A percentile compares a stretch with the other conserved stretches of the same genome.
Conservation (phyloP, 2,113 vertebrate species). For the Daphoenositta chrysoptera region DNA sequence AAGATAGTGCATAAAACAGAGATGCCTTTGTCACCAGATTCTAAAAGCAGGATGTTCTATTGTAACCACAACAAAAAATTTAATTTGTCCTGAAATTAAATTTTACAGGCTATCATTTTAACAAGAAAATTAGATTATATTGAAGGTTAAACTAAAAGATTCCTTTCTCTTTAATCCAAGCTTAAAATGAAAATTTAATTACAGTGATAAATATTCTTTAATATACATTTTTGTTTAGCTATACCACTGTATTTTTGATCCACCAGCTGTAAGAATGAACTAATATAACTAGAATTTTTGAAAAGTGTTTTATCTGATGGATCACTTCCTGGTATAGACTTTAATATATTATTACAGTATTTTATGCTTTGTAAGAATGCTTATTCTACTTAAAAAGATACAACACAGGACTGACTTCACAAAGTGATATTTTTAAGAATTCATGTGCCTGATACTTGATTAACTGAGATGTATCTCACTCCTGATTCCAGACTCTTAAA, state of each 20-base stretch:
- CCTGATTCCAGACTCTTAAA: not conserved
- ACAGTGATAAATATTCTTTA: not conserved
- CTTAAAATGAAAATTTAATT: constrained; percentile 36
- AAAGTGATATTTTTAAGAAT: not conserved
- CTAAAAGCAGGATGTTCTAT: not conserved
- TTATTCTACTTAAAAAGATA: not conserved
- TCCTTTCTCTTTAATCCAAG: not conserved
- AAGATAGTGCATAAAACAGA: not conserved
- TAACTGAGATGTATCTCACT: not conserved
- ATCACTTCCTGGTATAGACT: not conserved
- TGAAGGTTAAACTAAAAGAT: constrained; percentile 1
- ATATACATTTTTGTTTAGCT: constrained; percentile 17
- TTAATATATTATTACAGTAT: not conserved
- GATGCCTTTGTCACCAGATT: not conserved
- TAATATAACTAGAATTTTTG: not conserved
- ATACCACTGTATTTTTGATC: not conserved
- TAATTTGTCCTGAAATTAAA: constrained; percentile 46
- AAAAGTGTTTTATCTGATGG: not conserved
- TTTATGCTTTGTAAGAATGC: not conserved
- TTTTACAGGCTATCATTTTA: constrained; percentile 15
- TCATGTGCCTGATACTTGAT: not conserved
- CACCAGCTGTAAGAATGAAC: not conserved
- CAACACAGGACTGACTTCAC: not conserved
- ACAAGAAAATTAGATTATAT: not conserved
- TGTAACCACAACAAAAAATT: constrained; percentile 6